Evolutionary conservation across 1,140 invertebrate species (phyloP).

Genomic region (Palaemon carinicauda): DNA sequence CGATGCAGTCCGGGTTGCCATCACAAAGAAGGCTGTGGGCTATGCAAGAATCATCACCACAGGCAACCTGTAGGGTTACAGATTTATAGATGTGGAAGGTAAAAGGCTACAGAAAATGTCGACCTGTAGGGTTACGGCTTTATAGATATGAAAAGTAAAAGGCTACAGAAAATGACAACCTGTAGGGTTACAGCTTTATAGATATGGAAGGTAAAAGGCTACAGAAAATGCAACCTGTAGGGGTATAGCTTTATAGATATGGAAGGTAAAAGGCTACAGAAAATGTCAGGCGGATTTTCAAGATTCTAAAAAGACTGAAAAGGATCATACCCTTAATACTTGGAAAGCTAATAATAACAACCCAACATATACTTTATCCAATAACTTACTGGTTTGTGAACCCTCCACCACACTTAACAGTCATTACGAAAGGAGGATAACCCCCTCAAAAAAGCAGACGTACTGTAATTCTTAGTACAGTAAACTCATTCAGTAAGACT

Average conservation of each 20-base stretch:
- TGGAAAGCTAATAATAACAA: too few relatives aligned
- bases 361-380: too few relatives aligned
- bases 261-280: not conserved
- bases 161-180: not conserved
- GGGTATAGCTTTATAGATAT: slow-evolving; percentile 4
- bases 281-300: too few relatives aligned
- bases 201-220: not conserved
- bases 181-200: slow-evolving; percentile 35
- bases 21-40: slow-evolving; percentile 23
- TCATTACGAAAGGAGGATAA: too few relatives aligned
- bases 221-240: slow-evolving; percentile 33
- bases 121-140: slow-evolving; percentile 43
- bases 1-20: slow-evolving; percentile 30
- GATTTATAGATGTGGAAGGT: not conserved
- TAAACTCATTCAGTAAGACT: too few relatives aligned
- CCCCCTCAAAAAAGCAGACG: too few relatives aligned
- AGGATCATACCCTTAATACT: too few relatives aligned
- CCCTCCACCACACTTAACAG: too few relatives aligned
- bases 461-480: too few relatives aligned
- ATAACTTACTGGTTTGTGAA: too few relatives aligned
- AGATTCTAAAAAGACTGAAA: not conserved
- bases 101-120: not conserved
- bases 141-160: not conserved
- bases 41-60: slow-evolving; percentile 44
- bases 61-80: slow-evolving; percentile 46